Base-by-base conservation (phyloP, 2,113 vertebrate species). In the Chionodraco myersi region DNA sequence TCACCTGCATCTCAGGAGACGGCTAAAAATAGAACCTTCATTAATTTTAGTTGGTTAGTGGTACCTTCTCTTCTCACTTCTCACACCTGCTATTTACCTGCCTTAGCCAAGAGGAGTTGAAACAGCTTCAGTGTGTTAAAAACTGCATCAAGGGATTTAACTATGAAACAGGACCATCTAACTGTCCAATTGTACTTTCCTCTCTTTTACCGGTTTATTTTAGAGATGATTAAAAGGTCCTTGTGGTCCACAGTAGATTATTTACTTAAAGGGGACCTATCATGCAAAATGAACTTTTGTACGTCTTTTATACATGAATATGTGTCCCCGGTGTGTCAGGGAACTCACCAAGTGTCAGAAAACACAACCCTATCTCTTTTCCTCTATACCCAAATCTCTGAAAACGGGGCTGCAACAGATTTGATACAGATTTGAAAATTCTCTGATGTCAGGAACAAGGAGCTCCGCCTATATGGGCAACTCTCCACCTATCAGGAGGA, bases 11-110 rank as follows among this genome's bases (percentile, higher is more conserved):
- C 59, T 64, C 21, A 21, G 51, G 11, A 16, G 52, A 12, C 5
- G 4, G 51, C 72, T 76, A 64, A 57, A 75, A 70, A 51, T 76
- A 71, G 79, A 76, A 52, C 34, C 52, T 53, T 52, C 66, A 52
- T 59, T 45, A 47, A 58, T 64, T 64, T 68, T 30, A 49, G 41
- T 62, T 47, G 47, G 45, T 75, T 63, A 70, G 21, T 26, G 0
- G 10, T 61, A 45, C 58, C 21, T 70, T 81, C 71, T 75, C 56
- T 12, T 53, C 56, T 60, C 41, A 56, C 71, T 12, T 53, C 56
- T 60, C 41, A 56, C 71, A n/a, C 30, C 13, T 11, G 36, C 36
- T 47, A 48, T 75, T 68, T 56, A 51, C 7, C 52, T 58, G 52
- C 59, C 10, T 16, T 16, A 10, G 58, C 56, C 49, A 70, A 63